Conservation (phyloP, 2,113 vertebrate genomes). For the Peucedramus taeniatus region DNA sequence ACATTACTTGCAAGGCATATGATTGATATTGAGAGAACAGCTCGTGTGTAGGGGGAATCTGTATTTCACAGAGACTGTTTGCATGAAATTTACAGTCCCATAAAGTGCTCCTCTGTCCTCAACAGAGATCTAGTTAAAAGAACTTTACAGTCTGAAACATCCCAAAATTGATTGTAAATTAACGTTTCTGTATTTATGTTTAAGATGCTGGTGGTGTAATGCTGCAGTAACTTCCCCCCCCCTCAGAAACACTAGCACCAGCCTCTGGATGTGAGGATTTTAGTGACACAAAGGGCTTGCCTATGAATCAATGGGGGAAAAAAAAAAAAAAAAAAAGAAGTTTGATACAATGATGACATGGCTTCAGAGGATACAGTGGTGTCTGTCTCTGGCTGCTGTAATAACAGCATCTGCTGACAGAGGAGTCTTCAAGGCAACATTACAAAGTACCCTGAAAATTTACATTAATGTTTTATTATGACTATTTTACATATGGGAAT, state of each 20-base stretch:
- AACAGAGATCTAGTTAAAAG: constrained; percentile 77
- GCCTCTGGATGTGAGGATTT: neutral
- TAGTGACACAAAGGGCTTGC: neutral
- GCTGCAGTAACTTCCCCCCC: neutral
- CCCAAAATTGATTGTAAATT: constrained; percentile 78
- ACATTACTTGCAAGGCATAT: constrained; percentile 67
- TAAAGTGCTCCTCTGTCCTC: constrained; percentile 72
- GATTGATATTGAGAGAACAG: constrained; percentile 72
- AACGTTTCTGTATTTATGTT: constrained; percentile 69
- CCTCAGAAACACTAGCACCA: neutral
- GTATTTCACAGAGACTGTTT: constrained; percentile 70
- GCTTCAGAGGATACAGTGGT: neutral
- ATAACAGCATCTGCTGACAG: neutral
- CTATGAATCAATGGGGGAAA: neutral
- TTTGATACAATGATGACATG: neutral
- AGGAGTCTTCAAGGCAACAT: neutral
- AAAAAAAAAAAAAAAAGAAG: neutral
- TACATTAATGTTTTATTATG: neutral
- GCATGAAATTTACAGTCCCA: constrained; percentile 76
- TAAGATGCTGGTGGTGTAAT: constrained; percentile 60
- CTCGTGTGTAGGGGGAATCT: constrained; percentile 55
- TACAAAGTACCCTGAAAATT: neutral
- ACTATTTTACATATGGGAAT: neutral
- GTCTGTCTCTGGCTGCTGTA: neutral
- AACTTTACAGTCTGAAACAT: constrained; percentile 80